phyloP scores from a whole-genome alignment of 2,888 invertebrate genomes.

The Resseliella maxima region DNA sequence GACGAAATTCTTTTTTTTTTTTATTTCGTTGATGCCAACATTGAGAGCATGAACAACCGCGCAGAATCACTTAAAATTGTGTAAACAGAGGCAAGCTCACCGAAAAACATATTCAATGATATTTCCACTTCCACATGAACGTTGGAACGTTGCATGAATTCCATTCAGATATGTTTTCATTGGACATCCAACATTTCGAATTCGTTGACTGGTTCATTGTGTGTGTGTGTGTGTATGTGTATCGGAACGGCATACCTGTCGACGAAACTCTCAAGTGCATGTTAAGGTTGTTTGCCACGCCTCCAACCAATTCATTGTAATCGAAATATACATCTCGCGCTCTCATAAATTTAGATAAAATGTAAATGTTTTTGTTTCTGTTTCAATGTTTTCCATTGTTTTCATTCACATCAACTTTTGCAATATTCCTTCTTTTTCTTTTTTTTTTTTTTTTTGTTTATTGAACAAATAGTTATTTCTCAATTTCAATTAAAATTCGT shows the following conservation, averaged over 20 bases:
- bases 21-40: neutral
- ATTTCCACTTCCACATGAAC: constrained; percentile 36
- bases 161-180: constrained; percentile 34
- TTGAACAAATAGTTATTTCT: neutral
- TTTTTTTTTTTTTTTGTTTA: neutral
- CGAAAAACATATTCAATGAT: constrained; percentile 5
- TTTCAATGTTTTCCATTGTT: neutral
- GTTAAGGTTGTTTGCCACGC: constrained; percentile 54
- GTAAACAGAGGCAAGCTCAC: constrained; percentile 38
- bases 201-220: neutral
- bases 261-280: constrained; percentile 37
- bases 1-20: neutral
- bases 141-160: neutral
- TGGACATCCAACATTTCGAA: constrained; percentile 19
- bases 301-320: neutral
- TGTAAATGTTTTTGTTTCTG: neutral
- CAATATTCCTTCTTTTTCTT: no score
- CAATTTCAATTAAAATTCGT: neutral
- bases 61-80: constrained; percentile 53
- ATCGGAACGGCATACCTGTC: constrained; percentile 36
- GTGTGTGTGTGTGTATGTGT: neutral
- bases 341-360: neutral
- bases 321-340: neutral
- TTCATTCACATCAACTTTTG: neutral
- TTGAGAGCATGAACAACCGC: neutral